A percentile compares a stretch with the other conserved stretches of the same genome.
Conservation (phyloP, 1,140 invertebrate species). For the Caenorhabditis inopinata region DNA sequence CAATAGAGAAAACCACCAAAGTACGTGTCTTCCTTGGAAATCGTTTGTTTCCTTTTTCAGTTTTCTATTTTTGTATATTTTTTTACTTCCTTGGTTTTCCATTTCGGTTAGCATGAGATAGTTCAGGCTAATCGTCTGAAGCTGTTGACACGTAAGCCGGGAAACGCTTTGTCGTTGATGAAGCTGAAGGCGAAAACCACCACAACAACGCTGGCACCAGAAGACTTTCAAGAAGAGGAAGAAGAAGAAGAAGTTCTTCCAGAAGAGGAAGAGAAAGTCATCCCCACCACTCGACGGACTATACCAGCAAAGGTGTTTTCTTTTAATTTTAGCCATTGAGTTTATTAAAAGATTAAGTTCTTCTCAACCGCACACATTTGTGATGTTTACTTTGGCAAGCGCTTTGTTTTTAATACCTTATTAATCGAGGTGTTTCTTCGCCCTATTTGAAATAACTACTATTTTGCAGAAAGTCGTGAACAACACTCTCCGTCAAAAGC, state of each 20-base stretch:
- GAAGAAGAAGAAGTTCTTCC: not conserved
- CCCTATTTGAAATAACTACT: not conserved
- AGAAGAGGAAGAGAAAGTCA: constrained; percentile 35
- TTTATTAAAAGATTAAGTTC: too few species aligned
- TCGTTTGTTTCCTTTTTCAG: not conserved
- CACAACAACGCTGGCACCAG: constrained; percentile 22
- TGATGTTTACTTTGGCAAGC: too few species aligned
- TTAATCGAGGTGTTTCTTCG: not conserved
- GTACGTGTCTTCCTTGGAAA: not conserved
- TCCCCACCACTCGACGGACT: not conserved
- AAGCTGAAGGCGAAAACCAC: constrained; percentile 32
- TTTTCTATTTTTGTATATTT: not conserved
- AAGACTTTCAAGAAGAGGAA: too few species aligned
- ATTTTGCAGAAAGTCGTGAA: constrained; percentile 6
- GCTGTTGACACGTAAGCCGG: constrained; percentile 38
- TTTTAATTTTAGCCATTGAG: not conserved
- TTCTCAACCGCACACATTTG: too few species aligned
- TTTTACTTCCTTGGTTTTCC: not conserved
- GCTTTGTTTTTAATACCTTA: not conserved
- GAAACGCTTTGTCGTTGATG: constrained; percentile 15
- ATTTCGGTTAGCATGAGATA: not conserved
- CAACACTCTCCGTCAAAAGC: constrained; percentile 26
- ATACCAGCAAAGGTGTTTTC: constrained; percentile 1
- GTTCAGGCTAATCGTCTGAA: constrained; percentile 34
- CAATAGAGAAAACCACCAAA: constrained; percentile 37